Conservation (phyloP, 2,113 vertebrate species). For the Periophthalmodon schlosseri region DNA sequence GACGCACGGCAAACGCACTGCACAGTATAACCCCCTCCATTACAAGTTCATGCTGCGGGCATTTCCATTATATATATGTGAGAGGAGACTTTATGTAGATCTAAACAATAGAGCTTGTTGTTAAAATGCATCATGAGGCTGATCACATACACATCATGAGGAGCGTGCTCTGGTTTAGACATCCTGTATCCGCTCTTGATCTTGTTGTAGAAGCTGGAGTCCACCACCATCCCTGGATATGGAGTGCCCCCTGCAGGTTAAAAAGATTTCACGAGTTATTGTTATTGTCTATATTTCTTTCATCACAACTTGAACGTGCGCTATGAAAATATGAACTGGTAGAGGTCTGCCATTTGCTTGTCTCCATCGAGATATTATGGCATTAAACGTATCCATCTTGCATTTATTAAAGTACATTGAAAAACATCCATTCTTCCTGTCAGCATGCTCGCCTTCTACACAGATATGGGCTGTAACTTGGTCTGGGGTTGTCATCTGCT, state of each 20-base stretch:
- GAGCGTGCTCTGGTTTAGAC: slow-evolving; percentile 93
- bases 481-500: no score
- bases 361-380: no score
- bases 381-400: no score
- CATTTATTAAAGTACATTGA: no score
- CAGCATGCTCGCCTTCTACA: no score
- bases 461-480: no score
- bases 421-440: no score
- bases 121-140: neutral
- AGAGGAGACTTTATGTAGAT: neutral
- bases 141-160: slow-evolving; percentile 86
- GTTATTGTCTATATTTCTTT: neutral
- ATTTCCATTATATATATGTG: neutral
- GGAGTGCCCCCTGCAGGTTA: slow-evolving; percentile 90
- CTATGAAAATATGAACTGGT: no score
- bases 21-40: neutral
- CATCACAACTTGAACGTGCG: neutral
- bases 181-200: slow-evolving; percentile 98
- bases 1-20: slow-evolving; percentile 11
- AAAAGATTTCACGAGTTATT: slow-evolving; percentile 11
- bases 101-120: slow-evolving; percentile 4
- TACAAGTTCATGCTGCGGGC: neutral
- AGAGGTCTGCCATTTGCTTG: no score
- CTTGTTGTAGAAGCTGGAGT: slow-evolving; percentile 99
- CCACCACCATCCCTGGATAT: slow-evolving; percentile 98